Evolutionary conservation across 2,113 vertebrate species (phyloP).

Genomic region (Casuarius casuarius): DNA sequence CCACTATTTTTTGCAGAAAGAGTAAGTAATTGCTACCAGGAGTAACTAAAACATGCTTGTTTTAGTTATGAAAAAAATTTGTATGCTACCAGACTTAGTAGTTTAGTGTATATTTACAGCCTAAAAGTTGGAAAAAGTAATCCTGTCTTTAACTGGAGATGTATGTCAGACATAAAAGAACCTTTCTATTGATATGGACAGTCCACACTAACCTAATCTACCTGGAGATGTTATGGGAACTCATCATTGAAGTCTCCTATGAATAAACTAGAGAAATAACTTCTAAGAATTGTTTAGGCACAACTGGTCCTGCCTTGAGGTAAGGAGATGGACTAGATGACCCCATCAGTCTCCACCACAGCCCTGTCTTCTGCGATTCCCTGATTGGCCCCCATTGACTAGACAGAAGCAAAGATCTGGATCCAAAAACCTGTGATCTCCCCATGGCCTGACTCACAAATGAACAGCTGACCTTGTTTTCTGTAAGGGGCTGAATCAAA

Average conservation of each 20-base stretch:
- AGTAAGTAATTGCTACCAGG: background rate
- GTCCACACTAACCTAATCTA: background rate
- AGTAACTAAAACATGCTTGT: background rate
- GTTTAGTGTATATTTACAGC: background rate
- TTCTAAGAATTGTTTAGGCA: background rate
- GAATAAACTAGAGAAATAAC: background rate
- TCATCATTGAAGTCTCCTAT: background rate
- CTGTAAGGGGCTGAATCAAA: background rate
- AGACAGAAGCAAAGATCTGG: background rate
- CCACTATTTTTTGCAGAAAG: background rate
- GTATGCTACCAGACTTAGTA: background rate
- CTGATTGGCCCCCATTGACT: background rate
- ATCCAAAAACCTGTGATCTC: background rate
- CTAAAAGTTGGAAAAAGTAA: background rate
- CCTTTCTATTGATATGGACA: background rate
- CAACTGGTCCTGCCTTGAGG: background rate
- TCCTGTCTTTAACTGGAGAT: background rate
- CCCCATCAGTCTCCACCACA: background rate
- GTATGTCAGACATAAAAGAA: background rate
- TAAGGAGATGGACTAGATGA: background rate
- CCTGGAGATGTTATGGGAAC: background rate
- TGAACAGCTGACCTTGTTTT: background rate
- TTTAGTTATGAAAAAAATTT: background rate
- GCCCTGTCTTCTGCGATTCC: background rate
- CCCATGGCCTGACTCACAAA: background rate